These are phyloP conservation scores for Aphelocoma coerulescens DNA, from an alignment of 2,113 vertebrate species.

Conservation along the genomic window DNA sequence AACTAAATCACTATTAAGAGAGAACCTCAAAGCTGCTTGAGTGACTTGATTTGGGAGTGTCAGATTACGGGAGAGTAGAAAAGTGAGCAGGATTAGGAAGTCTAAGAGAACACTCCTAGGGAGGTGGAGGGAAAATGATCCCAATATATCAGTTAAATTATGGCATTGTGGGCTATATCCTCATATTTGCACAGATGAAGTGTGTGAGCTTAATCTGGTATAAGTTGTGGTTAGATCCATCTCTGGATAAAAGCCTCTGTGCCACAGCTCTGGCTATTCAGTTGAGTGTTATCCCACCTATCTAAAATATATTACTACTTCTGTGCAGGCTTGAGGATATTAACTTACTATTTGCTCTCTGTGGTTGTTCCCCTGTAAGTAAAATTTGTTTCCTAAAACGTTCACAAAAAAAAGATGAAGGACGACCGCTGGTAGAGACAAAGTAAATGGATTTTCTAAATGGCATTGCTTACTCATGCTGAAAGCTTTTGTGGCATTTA, in stretches of 20 bases:
- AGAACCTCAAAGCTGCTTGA: background rate
- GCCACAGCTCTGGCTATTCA: background rate
- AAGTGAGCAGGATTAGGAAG: background rate
- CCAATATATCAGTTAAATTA: background rate
- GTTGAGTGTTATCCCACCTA: background rate
- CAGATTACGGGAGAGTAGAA: background rate
- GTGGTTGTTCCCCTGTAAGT: background rate
- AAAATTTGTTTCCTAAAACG: background rate
- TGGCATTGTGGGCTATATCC: background rate
- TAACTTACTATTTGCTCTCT: background rate
- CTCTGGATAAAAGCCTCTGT: background rate
- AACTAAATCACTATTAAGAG: background rate
- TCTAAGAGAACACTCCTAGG: background rate
- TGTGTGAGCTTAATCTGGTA: background rate
- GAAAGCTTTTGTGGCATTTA: slow-evolving; percentile 33
- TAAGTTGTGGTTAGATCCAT: background rate
- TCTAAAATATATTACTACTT: background rate
- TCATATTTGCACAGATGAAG: background rate
- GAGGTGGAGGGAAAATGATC: background rate
- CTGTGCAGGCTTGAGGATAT: background rate
- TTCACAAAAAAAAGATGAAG: background rate
- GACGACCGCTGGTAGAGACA: background rate
- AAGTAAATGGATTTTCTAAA: slow-evolving; percentile 42
- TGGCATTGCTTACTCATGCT: slow-evolving; percentile 12
- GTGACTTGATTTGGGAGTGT: background rate